These are phyloP conservation scores for Apamea epomidion DNA, from an alignment of 2,888 invertebrate species.

Conservation along the genomic window DNA sequence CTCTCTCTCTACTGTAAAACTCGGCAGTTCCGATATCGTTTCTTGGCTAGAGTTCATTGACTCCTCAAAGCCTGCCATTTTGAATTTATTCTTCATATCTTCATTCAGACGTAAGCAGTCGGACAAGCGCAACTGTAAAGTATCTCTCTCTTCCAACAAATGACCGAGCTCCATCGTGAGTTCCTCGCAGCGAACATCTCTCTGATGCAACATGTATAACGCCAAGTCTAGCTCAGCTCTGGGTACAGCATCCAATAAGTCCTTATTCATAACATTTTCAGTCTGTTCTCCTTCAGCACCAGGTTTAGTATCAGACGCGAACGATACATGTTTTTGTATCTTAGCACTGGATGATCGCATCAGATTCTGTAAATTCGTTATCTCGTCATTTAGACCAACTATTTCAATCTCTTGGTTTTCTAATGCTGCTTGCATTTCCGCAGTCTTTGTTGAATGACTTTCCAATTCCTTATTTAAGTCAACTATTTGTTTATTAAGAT, in stretches of 20 bases:
- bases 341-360: constrained; percentile 79
- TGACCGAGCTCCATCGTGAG: constrained; percentile 95
- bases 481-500: constrained; percentile 86
- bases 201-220: constrained; percentile 95
- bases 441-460: constrained; percentile 89
- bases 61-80: constrained; percentile 75
- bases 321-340: constrained; percentile 87
- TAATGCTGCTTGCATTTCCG: constrained; percentile 91
- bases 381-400: constrained; percentile 93
- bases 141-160: constrained; percentile 96
- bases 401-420: constrained; percentile 94
- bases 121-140: constrained; percentile 95
- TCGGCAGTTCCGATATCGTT: constrained; percentile 77
- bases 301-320: constrained; percentile 85
- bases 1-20: constrained; percentile 78
- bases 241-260: constrained; percentile 83
- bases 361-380: constrained; percentile 82
- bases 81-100: constrained; percentile 80
- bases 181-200: constrained; percentile 96
- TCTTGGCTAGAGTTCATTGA: constrained; percentile 77
- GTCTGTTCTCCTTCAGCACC: constrained; percentile 69
- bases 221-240: constrained; percentile 94
- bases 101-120: constrained; percentile 95
- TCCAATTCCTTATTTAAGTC: constrained; percentile 89
- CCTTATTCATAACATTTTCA: constrained; percentile 73